phyloP scores from a whole-genome alignment of 2,113 vertebrate species.

The Myotis lucifugus region DNA sequence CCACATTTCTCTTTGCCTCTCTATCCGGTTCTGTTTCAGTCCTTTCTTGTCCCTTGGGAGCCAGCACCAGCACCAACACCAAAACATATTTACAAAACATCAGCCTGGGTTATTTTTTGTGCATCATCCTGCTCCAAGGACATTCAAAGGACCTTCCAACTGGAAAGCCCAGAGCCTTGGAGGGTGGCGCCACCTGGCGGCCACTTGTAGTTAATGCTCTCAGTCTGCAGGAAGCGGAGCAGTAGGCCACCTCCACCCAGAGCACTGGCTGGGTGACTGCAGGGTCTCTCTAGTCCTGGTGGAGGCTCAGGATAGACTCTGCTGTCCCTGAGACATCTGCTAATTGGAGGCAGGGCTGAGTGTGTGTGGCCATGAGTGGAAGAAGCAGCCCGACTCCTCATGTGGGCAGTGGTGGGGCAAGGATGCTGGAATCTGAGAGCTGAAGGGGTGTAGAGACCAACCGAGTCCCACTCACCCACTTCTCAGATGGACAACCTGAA shows the following conservation, averaged over 20 bases:
- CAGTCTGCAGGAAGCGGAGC: too few species aligned
- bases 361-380: not conserved
- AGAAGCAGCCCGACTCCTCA: not conserved
- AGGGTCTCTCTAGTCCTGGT: not conserved
- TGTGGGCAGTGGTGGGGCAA: not conserved
- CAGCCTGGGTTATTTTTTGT: not conserved
- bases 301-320: not conserved
- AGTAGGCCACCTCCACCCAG: accelerated
- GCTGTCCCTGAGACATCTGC: not conserved
- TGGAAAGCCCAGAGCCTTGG: not conserved
- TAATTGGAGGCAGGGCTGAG: not conserved
- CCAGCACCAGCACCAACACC: constrained; percentile 18
- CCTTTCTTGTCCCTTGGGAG: not conserved
- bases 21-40: not conserved
- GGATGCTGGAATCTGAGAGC: not conserved
- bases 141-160: constrained; percentile 20
- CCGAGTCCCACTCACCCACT: not conserved
- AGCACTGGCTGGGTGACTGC: accelerated
- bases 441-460: not conserved
- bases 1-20: not conserved
- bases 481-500: not conserved
- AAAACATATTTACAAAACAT: not conserved
- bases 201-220: not conserved
- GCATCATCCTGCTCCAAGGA: constrained; percentile 29
- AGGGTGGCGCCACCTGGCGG: constrained; percentile 55